These are phyloP conservation scores for Monopis laevigella DNA, from an alignment of 2,888 invertebrate species.

Conservation along the genomic window DNA sequence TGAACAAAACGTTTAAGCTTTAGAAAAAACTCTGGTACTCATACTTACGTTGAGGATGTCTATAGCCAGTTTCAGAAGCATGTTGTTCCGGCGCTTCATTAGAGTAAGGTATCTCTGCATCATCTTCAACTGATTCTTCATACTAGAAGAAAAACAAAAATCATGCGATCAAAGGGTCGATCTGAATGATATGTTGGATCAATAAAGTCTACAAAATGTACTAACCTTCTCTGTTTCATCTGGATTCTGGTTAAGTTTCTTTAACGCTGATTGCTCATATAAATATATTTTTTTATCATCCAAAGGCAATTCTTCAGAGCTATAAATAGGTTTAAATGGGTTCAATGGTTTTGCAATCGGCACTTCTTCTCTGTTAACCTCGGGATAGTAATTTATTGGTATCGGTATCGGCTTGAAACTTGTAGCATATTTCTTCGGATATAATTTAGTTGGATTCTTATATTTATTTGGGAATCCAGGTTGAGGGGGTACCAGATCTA, in stretches of 20 bases:
- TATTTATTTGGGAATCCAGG: constrained; percentile 32
- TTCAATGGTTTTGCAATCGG: constrained; percentile 53
- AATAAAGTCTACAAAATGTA: too few relatives aligned
- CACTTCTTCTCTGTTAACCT: constrained; percentile 33
- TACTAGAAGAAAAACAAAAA: constrained; percentile 22
- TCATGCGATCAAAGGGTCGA: too few relatives aligned
- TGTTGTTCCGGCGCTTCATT: constrained; percentile 39
- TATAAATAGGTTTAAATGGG: constrained; percentile 40
- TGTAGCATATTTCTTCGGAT: constrained; percentile 68
- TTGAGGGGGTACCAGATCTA: constrained; percentile 39
- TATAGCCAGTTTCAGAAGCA: constrained; percentile 44
- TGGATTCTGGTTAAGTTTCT: constrained; percentile 47
- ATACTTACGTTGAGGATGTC: constrained; percentile 48
- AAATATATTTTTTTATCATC: constrained; percentile 44
- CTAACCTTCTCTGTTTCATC: constrained; percentile 28
- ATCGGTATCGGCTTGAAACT: constrained; percentile 55
- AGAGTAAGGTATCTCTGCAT: constrained; percentile 26
- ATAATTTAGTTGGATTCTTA: constrained; percentile 59
- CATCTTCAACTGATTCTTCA: constrained; percentile 13
- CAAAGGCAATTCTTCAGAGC: constrained; percentile 32
- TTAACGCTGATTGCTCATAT: constrained; percentile 59
- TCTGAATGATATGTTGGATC: too few relatives aligned
- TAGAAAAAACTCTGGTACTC: too few relatives aligned
- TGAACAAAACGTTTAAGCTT: neutral
- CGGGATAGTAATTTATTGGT: constrained; percentile 41